Conservation (phyloP, 1,140 invertebrate species). For the Penaeus japonicus region DNA sequence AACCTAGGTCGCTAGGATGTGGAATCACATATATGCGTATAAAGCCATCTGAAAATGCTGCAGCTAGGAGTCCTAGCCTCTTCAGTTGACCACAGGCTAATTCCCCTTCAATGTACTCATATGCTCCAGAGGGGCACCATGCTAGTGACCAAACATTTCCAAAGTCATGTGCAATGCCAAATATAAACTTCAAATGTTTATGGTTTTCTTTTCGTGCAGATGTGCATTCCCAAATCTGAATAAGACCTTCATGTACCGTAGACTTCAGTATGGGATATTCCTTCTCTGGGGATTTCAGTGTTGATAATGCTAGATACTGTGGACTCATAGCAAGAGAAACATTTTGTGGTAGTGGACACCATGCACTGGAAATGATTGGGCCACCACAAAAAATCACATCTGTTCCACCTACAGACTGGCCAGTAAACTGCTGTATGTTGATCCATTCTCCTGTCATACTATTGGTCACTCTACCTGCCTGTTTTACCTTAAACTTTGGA, state of each 20-base stretch:
- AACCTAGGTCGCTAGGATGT: slow-evolving; percentile 65
- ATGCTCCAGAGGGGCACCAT: slow-evolving; percentile 80
- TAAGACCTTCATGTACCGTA: slow-evolving; percentile 62
- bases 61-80: slow-evolving; percentile 75
- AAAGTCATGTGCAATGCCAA: slow-evolving; percentile 71
- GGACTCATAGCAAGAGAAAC: not conserved
- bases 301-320: slow-evolving; percentile 24
- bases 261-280: slow-evolving; percentile 6
- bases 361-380: slow-evolving; percentile 10
- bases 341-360: slow-evolving; percentile 23
- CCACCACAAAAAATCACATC: slow-evolving; percentile 32
- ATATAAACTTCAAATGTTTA: slow-evolving; percentile 64
- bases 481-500: slow-evolving; percentile 30
- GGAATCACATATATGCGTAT: slow-evolving; percentile 68
- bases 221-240: slow-evolving; percentile 71
- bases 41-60: slow-evolving; percentile 58
- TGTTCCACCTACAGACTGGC: not conserved
- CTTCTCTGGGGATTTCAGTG: not conserved
- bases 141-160: slow-evolving; percentile 76
- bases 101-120: slow-evolving; percentile 59
- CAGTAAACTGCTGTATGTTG: not conserved
- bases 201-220: slow-evolving; percentile 62
- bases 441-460: not conserved
- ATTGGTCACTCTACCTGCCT: not conserved
- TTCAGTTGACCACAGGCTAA: slow-evolving; percentile 50